phyloP scores from a whole-genome alignment of 2,113 vertebrate genomes.

The Puffinus mauretanicus region DNA sequence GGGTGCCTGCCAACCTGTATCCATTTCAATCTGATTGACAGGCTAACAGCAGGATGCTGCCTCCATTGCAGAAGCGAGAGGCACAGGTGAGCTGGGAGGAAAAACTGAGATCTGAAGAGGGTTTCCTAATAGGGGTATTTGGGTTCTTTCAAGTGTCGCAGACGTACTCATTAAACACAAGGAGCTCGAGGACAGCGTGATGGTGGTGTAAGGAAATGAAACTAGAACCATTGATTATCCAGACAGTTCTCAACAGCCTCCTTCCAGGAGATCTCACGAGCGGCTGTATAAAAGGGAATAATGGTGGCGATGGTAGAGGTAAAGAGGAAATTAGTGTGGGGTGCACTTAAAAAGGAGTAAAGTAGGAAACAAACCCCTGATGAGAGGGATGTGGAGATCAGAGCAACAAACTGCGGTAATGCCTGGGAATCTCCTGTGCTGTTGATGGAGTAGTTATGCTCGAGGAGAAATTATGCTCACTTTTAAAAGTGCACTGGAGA shows the following conservation, averaged over 20 bases:
- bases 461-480: background rate
- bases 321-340: constrained; percentile 40
- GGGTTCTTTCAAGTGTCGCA: constrained; percentile 45
- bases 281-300: constrained; percentile 5
- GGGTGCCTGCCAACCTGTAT: constrained; percentile 24
- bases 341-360: constrained; percentile 27
- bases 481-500: background rate
- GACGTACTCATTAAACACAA: constrained; percentile 48
- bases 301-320: background rate
- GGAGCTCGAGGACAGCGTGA: constrained; percentile 6
- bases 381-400: background rate
- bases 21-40: constrained; percentile 23
- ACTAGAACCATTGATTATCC: constrained; percentile 48
- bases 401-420: background rate
- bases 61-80: background rate
- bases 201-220: constrained; percentile 39
- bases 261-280: constrained; percentile 42
- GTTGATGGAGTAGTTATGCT: background rate
- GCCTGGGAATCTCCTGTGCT: background rate
- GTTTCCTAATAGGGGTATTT: constrained; percentile 30
- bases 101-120: constrained; percentile 44
- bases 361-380: constrained; percentile 40
- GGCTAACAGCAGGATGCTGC: constrained; percentile 57
- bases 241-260: constrained; percentile 54
- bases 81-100: constrained; percentile 46